A percentile compares a stretch with the other conserved stretches of the same genome.
These are phyloP conservation scores for Crenuchus spilurus DNA, from an alignment of 2,797 vertebrate genomes.

Conservation along the genomic window DNA sequence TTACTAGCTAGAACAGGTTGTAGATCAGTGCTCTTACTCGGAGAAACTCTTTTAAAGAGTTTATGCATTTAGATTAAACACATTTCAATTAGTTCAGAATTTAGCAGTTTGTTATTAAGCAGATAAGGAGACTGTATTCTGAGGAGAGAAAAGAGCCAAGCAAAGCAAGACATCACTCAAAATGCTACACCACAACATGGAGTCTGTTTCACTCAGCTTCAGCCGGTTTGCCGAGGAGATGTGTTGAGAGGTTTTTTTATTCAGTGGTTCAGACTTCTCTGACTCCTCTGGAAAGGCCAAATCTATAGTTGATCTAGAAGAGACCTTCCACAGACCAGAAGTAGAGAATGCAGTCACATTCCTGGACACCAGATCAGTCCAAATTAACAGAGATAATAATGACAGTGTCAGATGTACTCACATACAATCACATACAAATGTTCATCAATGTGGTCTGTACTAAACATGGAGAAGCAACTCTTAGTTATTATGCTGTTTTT, in stretches of 20 bases:
- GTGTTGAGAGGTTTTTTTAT: conserved; percentile 20
- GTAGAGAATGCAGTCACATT: conserved; percentile 10
- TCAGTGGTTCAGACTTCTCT: neutral
- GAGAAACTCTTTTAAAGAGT: no score
- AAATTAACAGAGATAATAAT: neutral
- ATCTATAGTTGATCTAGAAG: conserved; percentile 17
- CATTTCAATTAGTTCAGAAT: no score
- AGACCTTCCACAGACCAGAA: conserved; percentile 25
- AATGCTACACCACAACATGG: neutral
- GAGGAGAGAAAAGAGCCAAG: neutral
- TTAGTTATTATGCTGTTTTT: no score
- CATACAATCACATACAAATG: neutral
- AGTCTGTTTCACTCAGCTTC: neutral
- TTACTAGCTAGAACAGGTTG: no score
- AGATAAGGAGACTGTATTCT: neutral
- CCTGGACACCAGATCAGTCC: neutral
- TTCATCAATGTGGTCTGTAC: neutral
- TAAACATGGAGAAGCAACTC: no score
- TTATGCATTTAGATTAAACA: no score
- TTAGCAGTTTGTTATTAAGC: neutral
- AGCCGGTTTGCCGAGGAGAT: neutral
- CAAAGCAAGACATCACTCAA: neutral
- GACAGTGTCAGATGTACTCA: neutral
- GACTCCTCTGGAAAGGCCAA: conserved; percentile 29
- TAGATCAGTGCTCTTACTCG: no score